These are phyloP conservation scores for Temnothorax unifasciatus DNA, from an alignment of 2,888 invertebrate species.

Conservation along the genomic window DNA sequence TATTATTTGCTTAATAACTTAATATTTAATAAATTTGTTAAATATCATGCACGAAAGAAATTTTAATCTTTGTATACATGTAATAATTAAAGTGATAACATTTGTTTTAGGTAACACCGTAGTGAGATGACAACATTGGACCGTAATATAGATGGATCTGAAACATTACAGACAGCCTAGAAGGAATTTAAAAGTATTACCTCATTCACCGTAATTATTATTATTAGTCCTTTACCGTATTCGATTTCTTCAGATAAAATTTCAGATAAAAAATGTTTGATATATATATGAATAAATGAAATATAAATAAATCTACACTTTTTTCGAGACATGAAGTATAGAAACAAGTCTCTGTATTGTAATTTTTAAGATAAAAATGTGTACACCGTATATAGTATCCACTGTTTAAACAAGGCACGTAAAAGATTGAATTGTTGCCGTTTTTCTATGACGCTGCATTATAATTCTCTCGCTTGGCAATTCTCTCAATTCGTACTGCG, in stretches of 20 bases:
- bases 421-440: too few relatives aligned
- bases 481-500: too few relatives aligned
- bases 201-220: too few relatives aligned
- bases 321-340: background rate
- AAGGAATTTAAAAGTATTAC: background rate
- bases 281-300: background rate
- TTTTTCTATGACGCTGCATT: too few relatives aligned
- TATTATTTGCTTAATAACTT: background rate
- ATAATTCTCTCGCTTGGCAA: too few relatives aligned
- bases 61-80: background rate
- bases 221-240: background rate
- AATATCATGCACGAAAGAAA: background rate
- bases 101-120: background rate
- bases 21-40: background rate
- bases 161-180: background rate
- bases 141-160: background rate
- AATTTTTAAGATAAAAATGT: background rate
- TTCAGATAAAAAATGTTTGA: background rate
- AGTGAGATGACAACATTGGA: background rate
- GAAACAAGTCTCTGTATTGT: background rate
- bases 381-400: too few relatives aligned
- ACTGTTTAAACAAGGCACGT: too few relatives aligned
- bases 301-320: background rate
- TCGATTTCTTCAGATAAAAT: background rate
- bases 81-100: background rate